phyloP scores from a whole-genome alignment of 2,888 invertebrate species.

The Entomobrya multifasciata region DNA sequence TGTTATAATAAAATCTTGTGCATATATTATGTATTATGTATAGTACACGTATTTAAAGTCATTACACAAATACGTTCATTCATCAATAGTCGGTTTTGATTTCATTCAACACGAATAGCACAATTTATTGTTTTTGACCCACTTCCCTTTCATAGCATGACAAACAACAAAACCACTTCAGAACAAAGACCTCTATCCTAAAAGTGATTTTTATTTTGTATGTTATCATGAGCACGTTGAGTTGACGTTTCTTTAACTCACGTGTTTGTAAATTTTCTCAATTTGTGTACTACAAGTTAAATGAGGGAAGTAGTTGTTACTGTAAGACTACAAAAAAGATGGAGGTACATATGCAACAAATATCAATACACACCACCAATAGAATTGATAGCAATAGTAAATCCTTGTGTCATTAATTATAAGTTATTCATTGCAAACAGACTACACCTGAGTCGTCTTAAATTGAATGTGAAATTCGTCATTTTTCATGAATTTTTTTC shows the following conservation, averaged over 20 bases:
- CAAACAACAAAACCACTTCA: constrained; percentile 33
- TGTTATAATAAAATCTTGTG: too few species aligned
- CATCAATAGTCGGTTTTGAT: constrained; percentile 54
- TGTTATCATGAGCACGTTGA: background rate
- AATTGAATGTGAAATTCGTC: too few species aligned
- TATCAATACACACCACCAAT: too few species aligned
- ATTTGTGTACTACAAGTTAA: background rate
- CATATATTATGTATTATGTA: background rate
- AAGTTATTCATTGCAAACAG: too few species aligned
- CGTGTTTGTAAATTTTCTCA: constrained; percentile 4
- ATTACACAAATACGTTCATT: background rate
- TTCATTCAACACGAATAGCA: constrained; percentile 56
- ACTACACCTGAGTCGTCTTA: too few species aligned
- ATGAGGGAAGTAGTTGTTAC: constrained; percentile 11
- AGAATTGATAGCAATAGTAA: too few species aligned
- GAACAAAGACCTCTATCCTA: background rate
- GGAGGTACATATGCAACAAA: too few species aligned
- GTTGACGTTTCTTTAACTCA: background rate
- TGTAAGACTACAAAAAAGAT: background rate
- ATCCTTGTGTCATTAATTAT: too few species aligned
- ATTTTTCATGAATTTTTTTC: too few species aligned
- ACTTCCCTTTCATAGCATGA: constrained; percentile 54
- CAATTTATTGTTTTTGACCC: constrained; percentile 61
- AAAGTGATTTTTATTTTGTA: background rate
- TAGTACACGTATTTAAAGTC: background rate